Evolutionary conservation across 2,113 vertebrate genomes (phyloP), one percentile per base, ranked within the genome.

Genomic region (Pseudolaguvia tuberculata): DNA sequence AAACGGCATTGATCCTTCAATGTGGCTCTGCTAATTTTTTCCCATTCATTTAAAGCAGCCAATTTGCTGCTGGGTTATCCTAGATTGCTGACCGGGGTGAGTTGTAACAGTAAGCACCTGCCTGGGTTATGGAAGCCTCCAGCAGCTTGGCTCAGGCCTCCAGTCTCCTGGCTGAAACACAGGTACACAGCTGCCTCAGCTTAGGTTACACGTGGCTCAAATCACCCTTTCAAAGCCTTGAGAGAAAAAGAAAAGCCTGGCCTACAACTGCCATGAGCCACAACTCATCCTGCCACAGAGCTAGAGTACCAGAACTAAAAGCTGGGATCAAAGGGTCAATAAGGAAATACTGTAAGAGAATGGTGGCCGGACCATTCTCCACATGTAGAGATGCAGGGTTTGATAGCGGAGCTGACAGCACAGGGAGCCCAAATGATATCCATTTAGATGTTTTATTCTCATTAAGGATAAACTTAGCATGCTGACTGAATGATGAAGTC

Each of bases 1-100:
- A 80, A 61, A 78, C 94, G 89, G 87, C 92, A 94, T 94, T 91
- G 92, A 93, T 95, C 93, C 92, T 81, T 85, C 85, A 81, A 86
- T 89, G 90, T 89, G 90, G 89, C 72, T 79, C 88, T n/a, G 91
- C 90, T 89, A 87, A 89, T 92, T 93, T 77, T 93, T 96, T 92
- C 31, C 70, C 70, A 89, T 92, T 93, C 87, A 93, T 92, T 93
- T 90, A 90, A 91, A 92, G 88, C 83, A 90, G 84, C 88, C 87
- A 81, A 89, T 92, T 88, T 93, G 93, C 89, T 88, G 85, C 86
- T 70, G 56, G 3, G 90, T 90, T 91, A 94, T 88, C 86, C 81
- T 89, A 93, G 88, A 90, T 88, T 72, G 82, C 79, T 92, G 94
- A 92, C 91, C 88, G 82, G 70, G 89, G 90, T 78, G 76, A 87